Conservation (phyloP, 2,113 vertebrate genomes). For the Pluvialis apricaria region DNA sequence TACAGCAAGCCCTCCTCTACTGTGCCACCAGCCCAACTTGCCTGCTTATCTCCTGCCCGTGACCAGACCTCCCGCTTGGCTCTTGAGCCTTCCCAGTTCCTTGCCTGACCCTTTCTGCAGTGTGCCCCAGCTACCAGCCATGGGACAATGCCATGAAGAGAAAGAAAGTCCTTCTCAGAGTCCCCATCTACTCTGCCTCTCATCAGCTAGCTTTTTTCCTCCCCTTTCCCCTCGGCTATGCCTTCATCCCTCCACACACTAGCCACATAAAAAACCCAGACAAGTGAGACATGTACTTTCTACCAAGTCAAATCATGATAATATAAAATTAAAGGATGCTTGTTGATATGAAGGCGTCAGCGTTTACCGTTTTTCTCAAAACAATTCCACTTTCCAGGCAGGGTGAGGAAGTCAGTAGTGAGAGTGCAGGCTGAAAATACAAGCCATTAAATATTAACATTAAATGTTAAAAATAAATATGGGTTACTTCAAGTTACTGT, state of each 20-base stretch:
- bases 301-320: background rate
- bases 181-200: background rate
- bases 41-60: background rate
- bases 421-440: background rate
- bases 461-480: slow-evolving; percentile 44
- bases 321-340: background rate
- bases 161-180: background rate
- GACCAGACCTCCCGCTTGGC: background rate
- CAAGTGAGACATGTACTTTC: background rate
- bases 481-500: background rate
- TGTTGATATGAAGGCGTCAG: background rate
- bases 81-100: background rate
- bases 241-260: background rate
- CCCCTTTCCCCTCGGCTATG: background rate
- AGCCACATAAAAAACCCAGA: background rate
- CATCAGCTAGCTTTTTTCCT: background rate
- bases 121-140: background rate
- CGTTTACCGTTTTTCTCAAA: background rate
- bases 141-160: background rate
- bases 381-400: background rate
- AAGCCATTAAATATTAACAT: slow-evolving; percentile 32
- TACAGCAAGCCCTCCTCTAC: background rate
- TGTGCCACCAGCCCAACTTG: background rate
- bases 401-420: background rate
- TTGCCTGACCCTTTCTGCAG: background rate